phyloP scores from a whole-genome alignment of 2,888 invertebrate species.

The Augochlorella aurata region DNA sequence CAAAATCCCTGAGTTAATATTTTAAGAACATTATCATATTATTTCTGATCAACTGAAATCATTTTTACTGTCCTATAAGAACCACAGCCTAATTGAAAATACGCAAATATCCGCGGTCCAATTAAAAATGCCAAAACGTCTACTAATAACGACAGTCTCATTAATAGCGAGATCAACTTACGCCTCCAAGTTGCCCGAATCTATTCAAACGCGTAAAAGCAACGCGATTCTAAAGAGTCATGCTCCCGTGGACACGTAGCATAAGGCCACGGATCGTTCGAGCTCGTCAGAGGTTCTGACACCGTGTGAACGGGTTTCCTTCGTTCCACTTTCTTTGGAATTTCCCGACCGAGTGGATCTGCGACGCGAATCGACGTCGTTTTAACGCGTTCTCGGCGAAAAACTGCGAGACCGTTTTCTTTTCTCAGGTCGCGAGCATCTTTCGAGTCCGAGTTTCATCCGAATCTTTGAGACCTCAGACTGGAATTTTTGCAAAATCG shows the following conservation, averaged over 20 bases:
- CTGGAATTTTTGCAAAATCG: too few relatives aligned
- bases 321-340: constrained; percentile 36
- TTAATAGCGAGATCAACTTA: background rate
- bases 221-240: background rate
- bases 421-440: background rate
- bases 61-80: too few relatives aligned
- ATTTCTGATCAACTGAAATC: too few relatives aligned
- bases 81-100: too few relatives aligned
- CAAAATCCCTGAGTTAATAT: too few relatives aligned
- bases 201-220: background rate
- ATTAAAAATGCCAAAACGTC: too few relatives aligned
- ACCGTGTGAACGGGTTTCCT: constrained; percentile 49
- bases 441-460: background rate
- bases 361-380: background rate
- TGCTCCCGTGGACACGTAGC: background rate
- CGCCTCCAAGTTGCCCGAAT: background rate
- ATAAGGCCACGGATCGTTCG: constrained; percentile 20
- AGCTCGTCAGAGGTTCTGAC: constrained; percentile 39
- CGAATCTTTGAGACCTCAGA: background rate
- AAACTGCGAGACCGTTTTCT: background rate
- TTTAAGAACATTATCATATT: too few relatives aligned
- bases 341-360: constrained; percentile 24
- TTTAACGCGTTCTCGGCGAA: background rate
- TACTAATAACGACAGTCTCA: background rate
- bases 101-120: too few relatives aligned